These are phyloP conservation scores for Drosophila neocordata DNA, from an alignment of 1,140 invertebrate species.

Conservation along the genomic window DNA sequence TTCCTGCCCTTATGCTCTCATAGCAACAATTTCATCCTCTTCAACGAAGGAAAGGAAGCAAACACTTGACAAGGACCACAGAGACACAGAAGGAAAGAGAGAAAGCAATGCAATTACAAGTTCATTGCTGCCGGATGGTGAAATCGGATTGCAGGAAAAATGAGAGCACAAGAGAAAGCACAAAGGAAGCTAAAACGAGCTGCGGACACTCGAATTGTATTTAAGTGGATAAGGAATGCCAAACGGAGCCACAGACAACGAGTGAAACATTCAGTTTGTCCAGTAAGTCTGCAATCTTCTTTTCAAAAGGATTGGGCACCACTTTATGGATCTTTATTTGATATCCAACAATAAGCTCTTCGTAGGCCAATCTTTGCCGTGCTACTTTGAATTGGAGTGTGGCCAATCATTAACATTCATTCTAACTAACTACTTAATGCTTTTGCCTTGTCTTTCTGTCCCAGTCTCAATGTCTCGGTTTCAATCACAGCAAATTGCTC, in stretches of 20 bases:
- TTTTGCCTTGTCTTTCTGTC: conserved; percentile 48
- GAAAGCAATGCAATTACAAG: conserved; percentile 32
- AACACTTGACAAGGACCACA: conserved; percentile 68
- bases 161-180: conserved; percentile 73
- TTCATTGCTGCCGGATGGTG: conserved; percentile 57
- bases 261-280: neutral
- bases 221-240: conserved; percentile 1
- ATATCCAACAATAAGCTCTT: conserved; percentile 11
- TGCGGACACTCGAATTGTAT: neutral
- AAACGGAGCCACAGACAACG: neutral
- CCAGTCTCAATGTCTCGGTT: conserved; percentile 25
- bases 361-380: conserved; percentile 22
- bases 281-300: too few relatives aligned
- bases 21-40: conserved; percentile 25
- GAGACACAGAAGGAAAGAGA: conserved; percentile 12
- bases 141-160: conserved; percentile 48
- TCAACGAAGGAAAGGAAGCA: conserved; percentile 46
- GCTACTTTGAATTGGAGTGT: conserved; percentile 11
- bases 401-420: conserved; percentile 65
- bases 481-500: conserved; percentile 36
- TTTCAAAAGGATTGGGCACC: neutral
- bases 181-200: conserved; percentile 44
- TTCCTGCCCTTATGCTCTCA: conserved; percentile 50
- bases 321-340: too few relatives aligned
- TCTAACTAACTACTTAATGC: conserved; percentile 63